phyloP scores from a whole-genome alignment of 1,140 invertebrate genomes.

The Agrypnia vestita region DNA sequence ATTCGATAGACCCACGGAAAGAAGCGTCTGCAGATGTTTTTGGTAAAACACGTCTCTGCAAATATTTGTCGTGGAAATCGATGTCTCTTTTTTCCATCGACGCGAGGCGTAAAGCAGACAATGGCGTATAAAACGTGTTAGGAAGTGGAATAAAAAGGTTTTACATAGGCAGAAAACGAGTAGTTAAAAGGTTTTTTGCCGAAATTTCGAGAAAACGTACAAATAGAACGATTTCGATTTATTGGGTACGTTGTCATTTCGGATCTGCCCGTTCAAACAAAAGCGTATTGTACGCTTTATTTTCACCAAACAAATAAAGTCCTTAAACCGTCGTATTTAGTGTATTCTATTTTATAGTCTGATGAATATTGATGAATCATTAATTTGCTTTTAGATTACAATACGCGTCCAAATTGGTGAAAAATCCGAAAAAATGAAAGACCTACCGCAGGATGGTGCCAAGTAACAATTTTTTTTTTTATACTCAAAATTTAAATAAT shows the following conservation, averaged over 20 bases:
- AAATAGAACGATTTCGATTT: constrained; percentile 33
- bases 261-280: constrained; percentile 6
- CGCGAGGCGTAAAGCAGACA: constrained; percentile 36
- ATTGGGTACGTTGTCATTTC: constrained; percentile 8
- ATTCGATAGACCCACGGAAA: background rate
- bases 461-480: too few relatives aligned
- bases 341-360: too few relatives aligned
- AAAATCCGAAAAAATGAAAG: too few relatives aligned
- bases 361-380: too few relatives aligned
- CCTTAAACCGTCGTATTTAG: too few relatives aligned
- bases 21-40: constrained; percentile 7
- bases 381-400: too few relatives aligned
- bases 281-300: constrained; percentile 13
- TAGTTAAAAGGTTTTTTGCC: constrained; percentile 41
- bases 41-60: constrained; percentile 34
- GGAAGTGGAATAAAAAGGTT: constrained; percentile 25
- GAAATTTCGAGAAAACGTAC: constrained; percentile 25
- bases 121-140: constrained; percentile 42
- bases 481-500: too few relatives aligned
- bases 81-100: constrained; percentile 42
- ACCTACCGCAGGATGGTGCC: too few relatives aligned
- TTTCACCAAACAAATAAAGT: too few relatives aligned
- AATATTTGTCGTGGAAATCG: constrained; percentile 40
- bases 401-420: too few relatives aligned
- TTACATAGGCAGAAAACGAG: constrained; percentile 38